Evolutionary conservation across 2,797 vertebrate species (phyloP).

Genomic region (Harpagifer antarcticus): DNA sequence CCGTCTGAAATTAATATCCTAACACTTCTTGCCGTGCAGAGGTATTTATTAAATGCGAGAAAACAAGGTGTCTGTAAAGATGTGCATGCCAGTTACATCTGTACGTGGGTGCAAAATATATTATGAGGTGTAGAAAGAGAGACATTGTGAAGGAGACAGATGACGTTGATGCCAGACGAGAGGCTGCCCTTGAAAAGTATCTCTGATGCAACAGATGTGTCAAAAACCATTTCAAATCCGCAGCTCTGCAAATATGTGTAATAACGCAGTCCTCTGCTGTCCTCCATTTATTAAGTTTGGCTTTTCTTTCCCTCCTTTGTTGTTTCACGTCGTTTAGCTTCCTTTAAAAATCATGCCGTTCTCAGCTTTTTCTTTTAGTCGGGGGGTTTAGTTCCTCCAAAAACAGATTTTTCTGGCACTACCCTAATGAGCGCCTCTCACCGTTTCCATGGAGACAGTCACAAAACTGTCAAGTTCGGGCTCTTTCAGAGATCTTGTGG

Average conservation of each 20-base stretch:
- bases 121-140: conserved; percentile 68
- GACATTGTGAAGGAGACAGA: conserved; percentile 41
- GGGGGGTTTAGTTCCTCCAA: conserved; percentile 68
- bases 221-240: conserved; percentile 65
- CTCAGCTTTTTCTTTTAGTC: conserved; percentile 64
- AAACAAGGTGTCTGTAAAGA: conserved; percentile 21
- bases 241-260: conserved; percentile 68
- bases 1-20: not conserved
- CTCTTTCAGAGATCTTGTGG: conserved; percentile 79
- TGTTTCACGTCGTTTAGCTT: conserved; percentile 61
- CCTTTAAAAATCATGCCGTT: conserved; percentile 59
- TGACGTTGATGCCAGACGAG: conserved; percentile 40
- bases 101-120: conserved; percentile 63
- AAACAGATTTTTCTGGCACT: conserved; percentile 78
- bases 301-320: conserved; percentile 51
- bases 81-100: conserved; percentile 52
- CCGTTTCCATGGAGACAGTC: conserved; percentile 87
- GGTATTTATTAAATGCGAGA: conserved; percentile 29
- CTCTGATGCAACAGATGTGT: conserved; percentile 70
- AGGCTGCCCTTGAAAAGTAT: conserved; percentile 71
- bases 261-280: conserved; percentile 57
- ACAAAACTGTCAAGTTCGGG: conserved; percentile 88
- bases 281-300: conserved; percentile 66
- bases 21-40: conserved; percentile 29
- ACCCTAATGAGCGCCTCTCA: conserved; percentile 85